Percentiles rank a stretch among this genome's conserved stretches.
phyloP scores from a whole-genome alignment of 2,113 vertebrate species.

The Tachycineta bicolor region DNA sequence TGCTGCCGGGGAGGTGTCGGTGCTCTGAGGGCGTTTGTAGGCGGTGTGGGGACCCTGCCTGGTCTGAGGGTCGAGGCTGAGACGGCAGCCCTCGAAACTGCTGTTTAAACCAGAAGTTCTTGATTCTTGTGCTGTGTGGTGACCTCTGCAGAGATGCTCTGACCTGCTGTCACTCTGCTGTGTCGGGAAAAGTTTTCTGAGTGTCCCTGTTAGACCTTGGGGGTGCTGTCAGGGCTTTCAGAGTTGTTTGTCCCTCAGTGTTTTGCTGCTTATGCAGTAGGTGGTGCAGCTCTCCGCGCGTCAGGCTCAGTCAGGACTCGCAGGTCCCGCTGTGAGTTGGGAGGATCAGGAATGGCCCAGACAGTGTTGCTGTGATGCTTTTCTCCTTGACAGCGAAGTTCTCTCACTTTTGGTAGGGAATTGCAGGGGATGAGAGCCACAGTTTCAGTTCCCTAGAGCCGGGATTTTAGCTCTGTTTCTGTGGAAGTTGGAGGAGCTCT shows the following conservation, averaged over 20 bases:
- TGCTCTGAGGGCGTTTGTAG: fast-evolving
- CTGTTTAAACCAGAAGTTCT: fast-evolving
- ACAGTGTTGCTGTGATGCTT: fast-evolving
- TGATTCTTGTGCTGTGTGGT: fast-evolving
- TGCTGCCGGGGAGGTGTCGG: fast-evolving
- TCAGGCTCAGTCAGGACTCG: not conserved
- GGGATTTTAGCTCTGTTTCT: not conserved
- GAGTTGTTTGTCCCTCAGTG: fast-evolving
- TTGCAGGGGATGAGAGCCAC: fast-evolving
- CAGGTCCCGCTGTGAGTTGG: fast-evolving
- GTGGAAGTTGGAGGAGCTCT: not conserved
- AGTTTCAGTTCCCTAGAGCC: fast-evolving
- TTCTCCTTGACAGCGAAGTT: not conserved
- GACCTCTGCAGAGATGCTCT: not conserved
- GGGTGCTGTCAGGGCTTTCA: fast-evolving
- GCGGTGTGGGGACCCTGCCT: fast-evolving
- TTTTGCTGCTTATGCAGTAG: not conserved
- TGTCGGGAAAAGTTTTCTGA: fast-evolving
- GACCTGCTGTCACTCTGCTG: not conserved
- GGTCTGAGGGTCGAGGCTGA: not conserved
- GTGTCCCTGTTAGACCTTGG: fast-evolving
- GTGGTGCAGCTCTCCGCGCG: fast-evolving
- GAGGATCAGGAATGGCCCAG: not conserved
- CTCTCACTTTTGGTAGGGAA: fast-evolving
- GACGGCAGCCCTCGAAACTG: no score